phyloP scores from a whole-genome alignment of 2,888 invertebrate species.

The Leucania comma region DNA sequence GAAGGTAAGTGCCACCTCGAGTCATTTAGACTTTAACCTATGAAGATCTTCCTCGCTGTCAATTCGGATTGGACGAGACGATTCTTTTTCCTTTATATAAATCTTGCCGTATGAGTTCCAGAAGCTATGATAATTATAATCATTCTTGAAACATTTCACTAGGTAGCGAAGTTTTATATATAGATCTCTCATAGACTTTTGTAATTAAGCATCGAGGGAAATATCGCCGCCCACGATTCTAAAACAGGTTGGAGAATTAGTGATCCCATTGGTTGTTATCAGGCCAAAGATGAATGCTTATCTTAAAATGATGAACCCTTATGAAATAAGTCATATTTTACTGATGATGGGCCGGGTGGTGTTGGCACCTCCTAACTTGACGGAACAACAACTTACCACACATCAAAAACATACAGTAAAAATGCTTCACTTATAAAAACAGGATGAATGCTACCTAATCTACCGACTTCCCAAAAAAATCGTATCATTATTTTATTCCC shows the following conservation, averaged over 20 bases:
- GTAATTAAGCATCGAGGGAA: neutral
- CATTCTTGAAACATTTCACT: too few species aligned
- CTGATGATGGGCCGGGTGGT: neutral
- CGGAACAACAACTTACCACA: too few species aligned
- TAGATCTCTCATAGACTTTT: neutral
- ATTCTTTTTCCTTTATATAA: too few species aligned
- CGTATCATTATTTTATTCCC: slow-evolving; percentile 23
- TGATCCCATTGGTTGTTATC: neutral
- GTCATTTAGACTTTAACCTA: too few species aligned
- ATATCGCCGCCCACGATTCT: neutral
- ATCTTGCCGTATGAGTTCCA: too few species aligned
- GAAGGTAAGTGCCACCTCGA: too few species aligned
- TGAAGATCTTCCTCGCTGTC: too few species aligned
- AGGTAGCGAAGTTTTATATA: too few species aligned
- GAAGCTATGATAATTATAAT: too few species aligned
- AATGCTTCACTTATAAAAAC: neutral
- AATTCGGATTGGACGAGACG: too few species aligned
- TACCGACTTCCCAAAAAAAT: slow-evolving; percentile 13
- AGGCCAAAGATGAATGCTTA: neutral
- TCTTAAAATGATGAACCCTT: neutral
- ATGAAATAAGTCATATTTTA: neutral
- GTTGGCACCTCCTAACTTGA: too few species aligned
- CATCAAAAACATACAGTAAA: neutral
- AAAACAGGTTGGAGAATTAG: neutral
- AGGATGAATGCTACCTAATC: slow-evolving; percentile 9